Percentiles rank a stretch among this genome's conserved stretches.
Evolutionary conservation across 2,888 invertebrate genomes (phyloP).

Genomic region (Acleris cristana): DNA sequence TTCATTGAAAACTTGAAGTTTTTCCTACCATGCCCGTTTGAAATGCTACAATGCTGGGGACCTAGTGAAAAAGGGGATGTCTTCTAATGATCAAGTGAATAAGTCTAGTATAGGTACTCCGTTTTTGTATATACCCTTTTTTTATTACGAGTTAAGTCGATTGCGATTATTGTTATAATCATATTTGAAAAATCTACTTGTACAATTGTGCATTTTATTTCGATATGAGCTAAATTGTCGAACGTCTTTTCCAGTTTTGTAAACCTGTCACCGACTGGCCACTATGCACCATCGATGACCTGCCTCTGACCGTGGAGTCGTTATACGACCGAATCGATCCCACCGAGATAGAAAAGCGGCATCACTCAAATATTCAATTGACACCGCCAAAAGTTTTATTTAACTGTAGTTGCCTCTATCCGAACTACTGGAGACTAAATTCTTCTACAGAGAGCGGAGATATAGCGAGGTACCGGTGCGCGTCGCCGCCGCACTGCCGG

Average conservation of each 20-base stretch:
- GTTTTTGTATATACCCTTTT: no score
- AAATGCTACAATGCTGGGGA: no score
- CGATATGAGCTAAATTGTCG: no score
- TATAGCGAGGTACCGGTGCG: slow-evolving; percentile 71
- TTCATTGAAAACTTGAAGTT: no score
- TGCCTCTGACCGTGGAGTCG: slow-evolving; percentile 65
- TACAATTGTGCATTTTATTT: no score
- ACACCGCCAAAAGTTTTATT: slow-evolving; percentile 71
- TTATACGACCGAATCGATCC: slow-evolving; percentile 64
- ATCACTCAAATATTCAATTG: slow-evolving; percentile 67
- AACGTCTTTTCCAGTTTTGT: slow-evolving; percentile 76
- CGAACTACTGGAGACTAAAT: slow-evolving; percentile 79
- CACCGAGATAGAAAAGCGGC: slow-evolving; percentile 68
- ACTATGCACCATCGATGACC: slow-evolving; percentile 61
- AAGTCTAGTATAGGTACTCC: no score
- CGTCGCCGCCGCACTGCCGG: slow-evolving; percentile 78
- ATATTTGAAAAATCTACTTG: no score
- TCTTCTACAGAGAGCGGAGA: slow-evolving; percentile 50
- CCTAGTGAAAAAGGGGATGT: no score
- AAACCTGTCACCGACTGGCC: slow-evolving; percentile 66
- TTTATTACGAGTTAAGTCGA: no score
- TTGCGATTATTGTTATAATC: no score
- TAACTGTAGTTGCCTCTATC: slow-evolving; percentile 77
- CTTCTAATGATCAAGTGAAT: no score
- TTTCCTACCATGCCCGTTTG: no score